Evolutionary conservation across 1,140 invertebrate species (phyloP), one percentile per base, ranked within the genome.

Genomic region (Gerris buenoi): DNA sequence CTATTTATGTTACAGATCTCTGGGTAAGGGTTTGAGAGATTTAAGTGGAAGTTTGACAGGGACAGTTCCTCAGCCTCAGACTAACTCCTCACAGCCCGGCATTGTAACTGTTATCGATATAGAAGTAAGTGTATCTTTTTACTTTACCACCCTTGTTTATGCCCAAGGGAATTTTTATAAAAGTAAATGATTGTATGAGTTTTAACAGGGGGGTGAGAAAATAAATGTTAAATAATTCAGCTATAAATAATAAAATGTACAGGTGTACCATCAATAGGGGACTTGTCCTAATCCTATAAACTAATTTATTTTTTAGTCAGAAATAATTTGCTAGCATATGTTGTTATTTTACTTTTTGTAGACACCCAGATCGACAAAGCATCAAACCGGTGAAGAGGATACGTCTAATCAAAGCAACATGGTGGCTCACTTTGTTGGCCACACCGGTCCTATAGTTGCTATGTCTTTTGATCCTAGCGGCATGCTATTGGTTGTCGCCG

Each of bases 381-480:
- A 56, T 13, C 46, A 56, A n/a, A 25, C 65, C 15, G 67, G 65
- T 61, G 69, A 73, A 67, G 68, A 67, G 46, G 70, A 69, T 25
- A 28, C 33, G 14, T 63, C 61, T 27, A 46, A 46, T 46, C 5
- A 5, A 46, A 64, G 56, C 15, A 69, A 71, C n/a, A 70, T 75
- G 13, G 63, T 75, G 2, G 93, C 93, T 59, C 96, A 98, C 77
- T 98, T 98, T 80, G 81, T 91, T 66, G 95, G 95, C 10, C 95
- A 98, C 77, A 87, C 86, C 25, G 90, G 95, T 73, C 89, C 93
- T 0, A 85, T 98, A 65, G 89, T 95, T 15, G 89, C 89, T 27
- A 81, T 98, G 79, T 84, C 86, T 71, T 98, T 98, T 79, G 95
- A 97, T 76, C 85, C 88, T 2, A 94, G 90, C 67, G 96, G 96